Base-by-base conservation (phyloP, 2,797 vertebrate genomes). In the Brotula barbata region DNA sequence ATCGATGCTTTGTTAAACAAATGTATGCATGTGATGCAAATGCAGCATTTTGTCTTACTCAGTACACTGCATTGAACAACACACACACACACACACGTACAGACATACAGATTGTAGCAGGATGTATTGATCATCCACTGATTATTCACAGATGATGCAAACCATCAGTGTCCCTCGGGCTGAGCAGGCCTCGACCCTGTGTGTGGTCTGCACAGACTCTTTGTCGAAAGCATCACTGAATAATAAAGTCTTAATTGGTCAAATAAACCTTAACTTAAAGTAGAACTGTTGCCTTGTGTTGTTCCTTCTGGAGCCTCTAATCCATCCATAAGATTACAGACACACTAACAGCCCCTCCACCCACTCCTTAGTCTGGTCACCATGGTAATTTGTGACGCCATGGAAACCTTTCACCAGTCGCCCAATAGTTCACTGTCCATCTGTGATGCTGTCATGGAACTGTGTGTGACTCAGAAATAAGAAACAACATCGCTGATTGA, bases 331-430 rank as follows among this genome's bases (percentile, higher is more conserved):
- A 14, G 51, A 63, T 52, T 15, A 28, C 28, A 41, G 28, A 20
- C 41, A 28, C 39, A 1, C n/a, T 34, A 39, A 60, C 25, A 22
- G 14, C 10, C 1, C 36, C 6, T 7, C 1, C 6, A 7, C n/a
- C 17, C 33, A 6, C 2, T n/a, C 4, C 25, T 28, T 7, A 6
- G 42, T 70, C 60, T 57, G 48, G 66, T 84, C 15, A 15, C 78
- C 55, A 6, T 19, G 52, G 72, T 9, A 67, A 77, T 65, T 19
- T 15, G 16, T 78, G 73, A 78, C 56, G 40, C 68, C 70, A 83
- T 75, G 75, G 78, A 78, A 82, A 70, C 45, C 48, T 70, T 41
- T n/a, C 12, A 10, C 51, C n/a, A 61, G 49, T 47, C 68, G 17
- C 8, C 41, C 2, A 54, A 13, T n/a, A 28, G 40, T 8, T 63